These are phyloP conservation scores for Spea bombifrons DNA, from an alignment of 2,113 vertebrate species.

Conservation along the genomic window DNA sequence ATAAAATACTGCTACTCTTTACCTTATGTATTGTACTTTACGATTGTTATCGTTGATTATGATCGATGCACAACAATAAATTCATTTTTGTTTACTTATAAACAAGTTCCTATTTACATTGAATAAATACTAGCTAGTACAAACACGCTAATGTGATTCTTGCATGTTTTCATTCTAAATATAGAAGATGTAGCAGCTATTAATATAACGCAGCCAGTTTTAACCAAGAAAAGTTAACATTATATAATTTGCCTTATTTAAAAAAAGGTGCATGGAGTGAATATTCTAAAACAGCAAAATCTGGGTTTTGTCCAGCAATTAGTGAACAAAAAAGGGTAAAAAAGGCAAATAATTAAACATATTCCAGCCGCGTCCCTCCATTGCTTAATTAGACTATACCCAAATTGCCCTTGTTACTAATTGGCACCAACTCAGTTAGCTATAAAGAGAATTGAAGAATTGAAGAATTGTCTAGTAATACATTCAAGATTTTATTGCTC, in stretches of 20 bases:
- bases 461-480: too few relatives aligned
- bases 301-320: slow-evolving; percentile 25
- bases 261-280: slow-evolving; percentile 13
- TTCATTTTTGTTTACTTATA: too few relatives aligned
- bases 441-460: slow-evolving; percentile 3
- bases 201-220: not conserved
- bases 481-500: slow-evolving; percentile 37
- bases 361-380: slow-evolving; percentile 19
- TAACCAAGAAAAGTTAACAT: not conserved
- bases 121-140: too few relatives aligned
- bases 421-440: slow-evolving; percentile 20
- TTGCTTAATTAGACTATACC: slow-evolving; percentile 35
- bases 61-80: too few relatives aligned
- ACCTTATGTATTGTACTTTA: too few relatives aligned
- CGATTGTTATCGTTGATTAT: too few relatives aligned
- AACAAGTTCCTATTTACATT: too few relatives aligned
- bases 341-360: not conserved
- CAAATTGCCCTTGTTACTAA: slow-evolving; percentile 22
- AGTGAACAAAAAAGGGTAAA: slow-evolving; percentile 23
- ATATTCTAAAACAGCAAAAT: slow-evolving; percentile 26
- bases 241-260: slow-evolving; percentile 4
- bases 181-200: too few relatives aligned
- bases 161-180: too few relatives aligned
- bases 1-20: too few relatives aligned
- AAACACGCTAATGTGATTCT: too few relatives aligned